A percentile compares a stretch with the other conserved stretches of the same genome.
Conservation (phyloP, 2,113 vertebrate species). For the Stegastes partitus region DNA sequence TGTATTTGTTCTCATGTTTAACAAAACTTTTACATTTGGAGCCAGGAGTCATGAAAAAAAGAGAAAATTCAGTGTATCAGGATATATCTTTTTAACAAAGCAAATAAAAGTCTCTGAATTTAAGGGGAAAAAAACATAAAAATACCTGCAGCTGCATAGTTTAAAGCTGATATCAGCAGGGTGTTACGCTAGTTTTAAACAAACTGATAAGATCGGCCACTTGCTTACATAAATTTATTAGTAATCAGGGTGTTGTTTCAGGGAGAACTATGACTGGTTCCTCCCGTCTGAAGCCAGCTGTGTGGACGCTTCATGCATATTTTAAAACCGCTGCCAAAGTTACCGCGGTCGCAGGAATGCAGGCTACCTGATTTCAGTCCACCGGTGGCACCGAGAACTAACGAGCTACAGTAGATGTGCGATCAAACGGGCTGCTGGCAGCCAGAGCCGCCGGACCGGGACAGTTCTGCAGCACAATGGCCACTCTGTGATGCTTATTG, state of each 20-base stretch:
- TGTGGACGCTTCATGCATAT: background rate
- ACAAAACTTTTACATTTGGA: no score
- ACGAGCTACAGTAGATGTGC: constrained; percentile 21
- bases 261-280: background rate
- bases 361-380: constrained; percentile 45
- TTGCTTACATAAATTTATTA: background rate
- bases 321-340: background rate
- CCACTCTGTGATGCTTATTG: constrained; percentile 1
- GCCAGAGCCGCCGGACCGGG: background rate
- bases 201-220: background rate
- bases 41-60: no score
- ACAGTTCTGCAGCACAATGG: constrained; percentile 27
- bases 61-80: no score
- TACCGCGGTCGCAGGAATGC: constrained; percentile 11
- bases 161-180: background rate
- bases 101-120: no score
- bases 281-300: background rate
- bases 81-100: no score
- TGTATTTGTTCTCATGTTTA: no score
- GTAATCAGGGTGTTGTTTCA: background rate
- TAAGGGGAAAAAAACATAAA: background rate
- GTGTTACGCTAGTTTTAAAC: background rate
- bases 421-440: background rate
- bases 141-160: background rate
- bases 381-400: constrained; percentile 33